phyloP scores from a whole-genome alignment of 2,888 invertebrate genomes.

The Tetheella fluctuosa region DNA sequence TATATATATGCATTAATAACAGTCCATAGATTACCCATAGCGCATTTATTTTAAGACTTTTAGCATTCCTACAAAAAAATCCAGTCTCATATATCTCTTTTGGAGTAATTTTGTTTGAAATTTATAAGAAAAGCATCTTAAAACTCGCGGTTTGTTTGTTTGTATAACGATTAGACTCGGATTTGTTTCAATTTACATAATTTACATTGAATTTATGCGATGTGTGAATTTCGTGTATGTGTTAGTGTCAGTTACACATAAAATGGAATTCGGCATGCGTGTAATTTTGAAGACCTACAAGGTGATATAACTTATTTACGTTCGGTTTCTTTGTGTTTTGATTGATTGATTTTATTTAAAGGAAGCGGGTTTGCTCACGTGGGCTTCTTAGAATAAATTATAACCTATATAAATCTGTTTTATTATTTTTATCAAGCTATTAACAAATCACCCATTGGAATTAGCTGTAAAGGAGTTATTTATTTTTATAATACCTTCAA shows the following conservation, averaged over 20 bases:
- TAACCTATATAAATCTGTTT: too few relatives aligned
- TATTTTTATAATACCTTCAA: too few relatives aligned
- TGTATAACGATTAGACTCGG: slow-evolving; percentile 22
- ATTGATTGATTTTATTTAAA: too few relatives aligned
- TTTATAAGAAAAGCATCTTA: slow-evolving; percentile 24
- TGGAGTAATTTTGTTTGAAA: slow-evolving; percentile 31
- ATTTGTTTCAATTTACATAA: slow-evolving; percentile 20
- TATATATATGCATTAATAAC: neutral
- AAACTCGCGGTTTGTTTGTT: slow-evolving; percentile 20
- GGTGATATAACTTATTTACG: too few relatives aligned
- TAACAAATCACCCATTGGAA: too few relatives aligned
- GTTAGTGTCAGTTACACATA: slow-evolving; percentile 7
- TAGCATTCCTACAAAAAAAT: slow-evolving; percentile 22
- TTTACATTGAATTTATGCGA: slow-evolving; percentile 13
- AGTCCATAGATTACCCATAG: neutral
- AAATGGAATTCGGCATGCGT: neutral
- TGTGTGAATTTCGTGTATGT: slow-evolving; percentile 2
- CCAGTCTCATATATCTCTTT: slow-evolving; percentile 26
- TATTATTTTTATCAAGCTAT: too few relatives aligned
- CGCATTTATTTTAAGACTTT: slow-evolving; percentile 26
- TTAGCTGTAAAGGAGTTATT: too few relatives aligned
- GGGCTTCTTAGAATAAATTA: too few relatives aligned
- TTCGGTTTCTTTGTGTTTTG: too few relatives aligned
- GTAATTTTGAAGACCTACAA: too few relatives aligned
- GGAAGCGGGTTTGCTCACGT: too few relatives aligned